Conservation (phyloP, 2,113 vertebrate species). For the Ahaetulla prasina region DNA sequence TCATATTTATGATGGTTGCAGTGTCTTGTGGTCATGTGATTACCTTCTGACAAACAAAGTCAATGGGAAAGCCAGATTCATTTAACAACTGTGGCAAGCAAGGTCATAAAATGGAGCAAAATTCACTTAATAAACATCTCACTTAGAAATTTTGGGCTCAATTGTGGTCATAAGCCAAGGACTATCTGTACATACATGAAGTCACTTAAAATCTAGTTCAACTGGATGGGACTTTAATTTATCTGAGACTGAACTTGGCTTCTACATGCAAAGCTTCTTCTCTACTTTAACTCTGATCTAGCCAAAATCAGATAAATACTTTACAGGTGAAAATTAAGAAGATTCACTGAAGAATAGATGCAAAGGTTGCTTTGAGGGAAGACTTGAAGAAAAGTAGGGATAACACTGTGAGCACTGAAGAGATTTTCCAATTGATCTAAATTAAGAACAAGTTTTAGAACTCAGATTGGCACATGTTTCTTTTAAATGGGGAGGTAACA, state of each 20-base stretch:
- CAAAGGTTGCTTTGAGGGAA: neutral
- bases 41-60: too few species aligned
- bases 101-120: too few species aligned
- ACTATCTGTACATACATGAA: neutral
- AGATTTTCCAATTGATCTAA: neutral
- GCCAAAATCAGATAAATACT: neutral
- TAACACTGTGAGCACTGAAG: neutral
- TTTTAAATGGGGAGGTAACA: neutral
- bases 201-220: neutral
- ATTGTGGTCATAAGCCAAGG: neutral
- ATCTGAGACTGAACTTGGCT: neutral
- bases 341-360: neutral
- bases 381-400: neutral
- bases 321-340: neutral
- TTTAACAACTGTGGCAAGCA: neutral
- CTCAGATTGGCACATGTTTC: neutral
- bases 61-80: neutral
- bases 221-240: neutral
- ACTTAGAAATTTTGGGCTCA: neutral
- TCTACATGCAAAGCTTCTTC: neutral
- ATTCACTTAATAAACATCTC: too few species aligned
- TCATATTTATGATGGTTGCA: too few species aligned
- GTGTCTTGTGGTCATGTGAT: too few species aligned
- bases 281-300: neutral
- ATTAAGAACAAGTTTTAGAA: neutral